Conservation (phyloP, 2,888 invertebrate genomes). For the Cheilosia pagana region DNA sequence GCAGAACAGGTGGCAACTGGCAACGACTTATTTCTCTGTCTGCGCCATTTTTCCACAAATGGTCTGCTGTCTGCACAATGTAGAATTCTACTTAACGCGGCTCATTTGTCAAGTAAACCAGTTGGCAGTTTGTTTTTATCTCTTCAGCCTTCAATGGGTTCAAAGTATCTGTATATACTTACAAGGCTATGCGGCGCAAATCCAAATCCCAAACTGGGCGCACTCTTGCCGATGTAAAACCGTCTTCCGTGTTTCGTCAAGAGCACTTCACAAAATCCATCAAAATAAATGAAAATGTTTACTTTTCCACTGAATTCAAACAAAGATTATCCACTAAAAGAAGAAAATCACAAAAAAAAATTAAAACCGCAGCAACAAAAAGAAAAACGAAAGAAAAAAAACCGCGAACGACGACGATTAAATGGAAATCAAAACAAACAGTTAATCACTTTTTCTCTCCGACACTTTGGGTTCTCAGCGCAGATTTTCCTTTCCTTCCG, state of each 20-base stretch:
- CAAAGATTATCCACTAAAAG: conserved; percentile 60
- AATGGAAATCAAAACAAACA: conserved; percentile 64
- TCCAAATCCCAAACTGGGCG: conserved; percentile 39
- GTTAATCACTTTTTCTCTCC: conserved; percentile 40
- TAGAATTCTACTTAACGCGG: conserved; percentile 1
- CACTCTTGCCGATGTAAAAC: conserved; percentile 45
- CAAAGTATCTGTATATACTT: conserved; percentile 49
- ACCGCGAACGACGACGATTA: conserved; percentile 26
- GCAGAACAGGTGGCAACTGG: conserved; percentile 8
- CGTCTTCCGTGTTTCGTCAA: conserved; percentile 44
- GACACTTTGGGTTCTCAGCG: conserved; percentile 36
- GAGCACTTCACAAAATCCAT: conserved; percentile 51
- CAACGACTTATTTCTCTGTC: background rate
- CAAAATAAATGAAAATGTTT: background rate
- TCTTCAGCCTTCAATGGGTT: conserved; percentile 43
- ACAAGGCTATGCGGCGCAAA: conserved; percentile 53
- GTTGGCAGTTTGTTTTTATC: background rate
- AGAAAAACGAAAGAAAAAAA: conserved; percentile 32
- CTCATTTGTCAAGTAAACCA: conserved; percentile 2
- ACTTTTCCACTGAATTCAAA: conserved; percentile 52
- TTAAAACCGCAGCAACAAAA: conserved; percentile 19
- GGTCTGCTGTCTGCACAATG: background rate
- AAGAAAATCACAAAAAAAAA: conserved; percentile 10
- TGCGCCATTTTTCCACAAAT: conserved; percentile 24
- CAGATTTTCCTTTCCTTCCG: conserved; percentile 42